Evolutionary conservation across 2,888 invertebrate species (phyloP).

Genomic region (Coelinius sp.): DNA sequence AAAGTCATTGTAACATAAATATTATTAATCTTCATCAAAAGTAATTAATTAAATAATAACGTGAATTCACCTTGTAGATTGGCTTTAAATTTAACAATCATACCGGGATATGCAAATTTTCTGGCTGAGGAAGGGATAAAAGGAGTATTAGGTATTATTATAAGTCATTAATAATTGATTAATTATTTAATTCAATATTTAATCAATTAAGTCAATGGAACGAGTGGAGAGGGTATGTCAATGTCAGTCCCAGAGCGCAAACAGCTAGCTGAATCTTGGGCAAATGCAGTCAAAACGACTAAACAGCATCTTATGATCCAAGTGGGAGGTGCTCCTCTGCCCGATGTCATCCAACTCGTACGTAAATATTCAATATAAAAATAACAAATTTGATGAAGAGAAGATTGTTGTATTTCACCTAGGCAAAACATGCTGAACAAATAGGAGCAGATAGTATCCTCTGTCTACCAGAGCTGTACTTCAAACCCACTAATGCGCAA

Average conservation of each 20-base stretch:
- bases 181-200: slow-evolving; percentile 26
- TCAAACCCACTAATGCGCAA: slow-evolving; percentile 76
- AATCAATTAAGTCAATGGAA: slow-evolving; percentile 79
- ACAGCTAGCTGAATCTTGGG: slow-evolving; percentile 77
- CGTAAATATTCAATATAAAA: slow-evolving; percentile 46
- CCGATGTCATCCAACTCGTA: slow-evolving; percentile 80
- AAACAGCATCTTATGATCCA: slow-evolving; percentile 79
- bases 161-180: too few relatives aligned
- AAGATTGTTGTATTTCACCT: not conserved
- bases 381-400: not conserved
- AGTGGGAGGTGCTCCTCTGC: slow-evolving; percentile 79
- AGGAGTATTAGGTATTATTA: slow-evolving; percentile 82
- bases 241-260: slow-evolving; percentile 80
- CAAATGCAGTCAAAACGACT: slow-evolving; percentile 72
- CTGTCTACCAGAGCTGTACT: slow-evolving; percentile 83
- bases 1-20: slow-evolving; percentile 37
- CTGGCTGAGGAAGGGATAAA: slow-evolving; percentile 76
- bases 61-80: slow-evolving; percentile 32
- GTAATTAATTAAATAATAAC: slow-evolving; percentile 9
- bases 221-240: slow-evolving; percentile 83
- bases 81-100: slow-evolving; percentile 66
- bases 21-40: not conserved
- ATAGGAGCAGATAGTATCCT: slow-evolving; percentile 79
- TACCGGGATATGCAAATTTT: slow-evolving; percentile 78
- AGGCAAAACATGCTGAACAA: slow-evolving; percentile 80